Conservation (phyloP, 2,113 vertebrate genomes). For the Dermatemys mawii region DNA sequence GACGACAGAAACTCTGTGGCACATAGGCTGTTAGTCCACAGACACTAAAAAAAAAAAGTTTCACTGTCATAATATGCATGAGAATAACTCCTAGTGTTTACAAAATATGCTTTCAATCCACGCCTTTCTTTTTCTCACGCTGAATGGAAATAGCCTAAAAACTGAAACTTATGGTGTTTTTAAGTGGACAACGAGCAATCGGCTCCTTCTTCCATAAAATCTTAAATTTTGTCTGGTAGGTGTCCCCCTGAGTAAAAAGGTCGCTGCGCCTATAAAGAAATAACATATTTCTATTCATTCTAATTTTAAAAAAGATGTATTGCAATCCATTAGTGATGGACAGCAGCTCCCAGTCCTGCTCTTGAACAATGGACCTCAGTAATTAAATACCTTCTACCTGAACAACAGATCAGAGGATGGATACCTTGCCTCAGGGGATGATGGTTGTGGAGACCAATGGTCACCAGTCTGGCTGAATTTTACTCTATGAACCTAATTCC, state of each 20-base stretch:
- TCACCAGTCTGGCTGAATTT: neutral
- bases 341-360: conserved; percentile 56
- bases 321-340: neutral
- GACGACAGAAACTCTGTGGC: neutral
- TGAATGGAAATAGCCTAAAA: neutral
- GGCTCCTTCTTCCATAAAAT: conserved; percentile 43
- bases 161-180: neutral
- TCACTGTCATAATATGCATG: neutral
- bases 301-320: conserved; percentile 49
- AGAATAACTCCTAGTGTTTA: neutral
- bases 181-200: neutral
- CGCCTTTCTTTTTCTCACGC: neutral
- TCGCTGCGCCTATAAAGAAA: conserved; percentile 33
- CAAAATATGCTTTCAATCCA: neutral
- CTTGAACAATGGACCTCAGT: conserved; percentile 66
- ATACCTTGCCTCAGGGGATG: conserved; percentile 52
- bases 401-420: conserved; percentile 24
- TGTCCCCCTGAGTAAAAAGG: conserved; percentile 23
- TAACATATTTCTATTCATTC: neutral
- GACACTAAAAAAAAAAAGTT: neutral
- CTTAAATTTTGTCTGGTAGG: conserved; percentile 33
- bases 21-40: neutral
- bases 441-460: conserved; percentile 64
- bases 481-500: neutral
- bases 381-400: conserved; percentile 74